phyloP scores from a whole-genome alignment of 1,140 invertebrate genomes.

The Caenorhabditis latens region DNA sequence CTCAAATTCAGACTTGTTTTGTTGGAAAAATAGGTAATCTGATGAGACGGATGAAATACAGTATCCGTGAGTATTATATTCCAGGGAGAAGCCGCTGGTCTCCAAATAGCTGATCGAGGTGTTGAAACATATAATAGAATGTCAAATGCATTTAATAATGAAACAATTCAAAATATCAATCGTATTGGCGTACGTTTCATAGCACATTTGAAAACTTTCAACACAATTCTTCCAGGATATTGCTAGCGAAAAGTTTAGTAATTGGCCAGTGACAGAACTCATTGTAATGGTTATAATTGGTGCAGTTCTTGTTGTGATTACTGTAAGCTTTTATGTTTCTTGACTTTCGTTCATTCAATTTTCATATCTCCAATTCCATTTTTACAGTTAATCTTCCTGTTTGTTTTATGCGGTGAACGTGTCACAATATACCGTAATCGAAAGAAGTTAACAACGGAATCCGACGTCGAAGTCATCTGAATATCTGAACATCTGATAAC shows the following conservation, averaged over 20 bases:
- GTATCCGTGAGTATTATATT: neutral
- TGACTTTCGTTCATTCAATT: neutral
- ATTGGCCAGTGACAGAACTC: slow-evolving; percentile 60
- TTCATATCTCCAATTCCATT: neutral
- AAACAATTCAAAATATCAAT: slow-evolving; percentile 52
- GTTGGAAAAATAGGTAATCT: too few species aligned
- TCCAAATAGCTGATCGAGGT: slow-evolving; percentile 52
- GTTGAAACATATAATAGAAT: slow-evolving; percentile 56
- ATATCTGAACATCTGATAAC: neutral
- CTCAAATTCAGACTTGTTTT: too few species aligned
- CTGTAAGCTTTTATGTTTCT: slow-evolving; percentile 24
- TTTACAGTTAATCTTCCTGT: slow-evolving; percentile 15
- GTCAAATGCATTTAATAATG: slow-evolving; percentile 52
- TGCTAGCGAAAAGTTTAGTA: slow-evolving; percentile 14
- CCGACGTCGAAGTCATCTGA: neutral
- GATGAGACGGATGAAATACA: too few species aligned
- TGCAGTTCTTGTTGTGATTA: slow-evolving; percentile 46
- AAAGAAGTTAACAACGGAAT: slow-evolving; percentile 20
- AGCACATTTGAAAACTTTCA: neutral
- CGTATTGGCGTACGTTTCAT: slow-evolving; percentile 44
- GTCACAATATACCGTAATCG: slow-evolving; percentile 27
- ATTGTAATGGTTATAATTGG: slow-evolving; percentile 56
- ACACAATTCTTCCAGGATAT: slow-evolving; percentile 39
- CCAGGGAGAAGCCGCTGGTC: slow-evolving; percentile 36
- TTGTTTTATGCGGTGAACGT: slow-evolving; percentile 12